Evolutionary conservation across 2,113 vertebrate genomes (phyloP).

Genomic region (Procavia capensis): DNA sequence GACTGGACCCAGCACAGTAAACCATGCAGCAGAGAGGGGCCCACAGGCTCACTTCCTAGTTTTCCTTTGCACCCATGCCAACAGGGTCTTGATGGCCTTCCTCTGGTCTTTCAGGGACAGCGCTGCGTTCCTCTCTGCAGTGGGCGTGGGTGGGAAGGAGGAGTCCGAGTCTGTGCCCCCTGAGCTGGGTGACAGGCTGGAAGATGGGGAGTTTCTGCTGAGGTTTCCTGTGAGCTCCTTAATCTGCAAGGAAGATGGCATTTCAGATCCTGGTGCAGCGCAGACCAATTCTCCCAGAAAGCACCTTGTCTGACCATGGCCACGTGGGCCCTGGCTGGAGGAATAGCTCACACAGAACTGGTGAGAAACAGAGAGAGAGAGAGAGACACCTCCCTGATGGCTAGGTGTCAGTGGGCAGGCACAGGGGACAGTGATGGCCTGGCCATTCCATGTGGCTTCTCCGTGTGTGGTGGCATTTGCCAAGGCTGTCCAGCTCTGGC

Average conservation of each 20-base stretch:
- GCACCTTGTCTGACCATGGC: neutral
- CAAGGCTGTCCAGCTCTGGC: neutral
- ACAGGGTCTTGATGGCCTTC: constrained; percentile 94
- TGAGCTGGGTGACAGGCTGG: constrained; percentile 94
- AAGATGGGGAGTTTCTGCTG: constrained; percentile 94
- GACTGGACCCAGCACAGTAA: fast-evolving
- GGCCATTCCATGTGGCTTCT: fast-evolving
- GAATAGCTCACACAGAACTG: fast-evolving
- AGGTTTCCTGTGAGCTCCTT: constrained; percentile 98
- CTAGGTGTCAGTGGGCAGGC: too few relatives aligned
- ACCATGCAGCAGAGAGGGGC: fast-evolving
- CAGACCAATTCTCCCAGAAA: fast-evolving
- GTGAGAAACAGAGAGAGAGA: too few relatives aligned
- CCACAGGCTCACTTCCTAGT: constrained; percentile 91
- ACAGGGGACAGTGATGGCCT: fast-evolving
- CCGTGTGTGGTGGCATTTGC: fast-evolving
- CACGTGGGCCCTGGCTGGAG: fast-evolving
- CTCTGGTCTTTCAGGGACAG: constrained; percentile 91
- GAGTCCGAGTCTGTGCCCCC: constrained; percentile 94
- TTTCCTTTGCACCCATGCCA: constrained; percentile 96
- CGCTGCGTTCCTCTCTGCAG: constrained; percentile 85
- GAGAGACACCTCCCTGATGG: neutral
- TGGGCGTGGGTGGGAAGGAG: constrained; percentile 90
- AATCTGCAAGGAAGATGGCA: constrained; percentile 88
- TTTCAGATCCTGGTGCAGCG: neutral